These are phyloP conservation scores for Ctenopoma multispine DNA, from an alignment of 2,797 vertebrate genomes.

Conservation along the genomic window DNA sequence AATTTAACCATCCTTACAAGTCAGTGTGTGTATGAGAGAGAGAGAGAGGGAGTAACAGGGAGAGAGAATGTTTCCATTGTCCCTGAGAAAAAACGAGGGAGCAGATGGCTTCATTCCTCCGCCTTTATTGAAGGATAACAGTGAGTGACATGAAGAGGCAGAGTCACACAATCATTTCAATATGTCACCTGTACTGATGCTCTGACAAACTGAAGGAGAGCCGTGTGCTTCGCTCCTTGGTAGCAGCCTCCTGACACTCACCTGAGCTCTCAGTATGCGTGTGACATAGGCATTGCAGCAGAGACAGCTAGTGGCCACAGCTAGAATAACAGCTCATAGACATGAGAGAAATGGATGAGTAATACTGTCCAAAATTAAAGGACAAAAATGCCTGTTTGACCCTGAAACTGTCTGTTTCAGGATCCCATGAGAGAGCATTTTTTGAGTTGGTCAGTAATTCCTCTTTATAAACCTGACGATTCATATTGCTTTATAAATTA, in stretches of 20 bases:
- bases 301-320: conserved; percentile 65
- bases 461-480: no score
- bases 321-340: background rate
- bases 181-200: conserved; percentile 69
- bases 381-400: no score
- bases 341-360: no score
- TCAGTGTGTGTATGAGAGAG: background rate
- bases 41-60: background rate
- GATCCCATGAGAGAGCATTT: no score
- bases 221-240: conserved; percentile 15
- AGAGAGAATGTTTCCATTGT: conserved; percentile 33
- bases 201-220: conserved; percentile 56
- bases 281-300: conserved; percentile 46
- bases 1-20: conserved; percentile 33
- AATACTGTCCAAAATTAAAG: no score
- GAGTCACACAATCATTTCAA: conserved; percentile 72
- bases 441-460: no score
- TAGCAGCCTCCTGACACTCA: conserved; percentile 47
- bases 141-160: conserved; percentile 67
- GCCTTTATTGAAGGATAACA: conserved; percentile 68
- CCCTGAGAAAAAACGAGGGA: conserved; percentile 34
- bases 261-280: conserved; percentile 36
- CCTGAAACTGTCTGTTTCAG: no score
- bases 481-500: no score
- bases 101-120: conserved; percentile 70